Base-by-base conservation (phyloP, 2,888 invertebrate species). In the Dolichopus griseipennis region DNA sequence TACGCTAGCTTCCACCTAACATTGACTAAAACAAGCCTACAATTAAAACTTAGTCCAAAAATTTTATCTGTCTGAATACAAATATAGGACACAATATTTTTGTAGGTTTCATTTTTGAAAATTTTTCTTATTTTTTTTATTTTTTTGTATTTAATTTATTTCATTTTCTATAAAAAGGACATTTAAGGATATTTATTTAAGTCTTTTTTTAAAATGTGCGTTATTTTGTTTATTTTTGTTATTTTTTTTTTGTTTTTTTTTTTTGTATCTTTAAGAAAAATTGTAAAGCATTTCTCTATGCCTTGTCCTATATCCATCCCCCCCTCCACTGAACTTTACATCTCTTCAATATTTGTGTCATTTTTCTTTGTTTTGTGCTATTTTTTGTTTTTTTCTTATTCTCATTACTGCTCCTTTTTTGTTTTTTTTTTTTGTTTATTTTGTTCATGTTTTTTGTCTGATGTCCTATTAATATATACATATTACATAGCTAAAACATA, bases 121-220 rank as follows among this genome's bases (percentile, higher is more conserved):
- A 37, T 37, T 37, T 37, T 8, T 37, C 37, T 37, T 37, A 12
- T 37, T 37, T 12, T 37, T 37, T 37, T 37, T 2, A 10, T 12
- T 8, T 37, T 37, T 37, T 34, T 34, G 34, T 10, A 37, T 37
- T n/a, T 52, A 52, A 52, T 52, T 52, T 52, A 52, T 52, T 52
- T 52, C 52, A 52, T 52, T 52, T 52, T 52, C 52, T 52, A 52
- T 52, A 52, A 52, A 52, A 52, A 52, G 52, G 52, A 52, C 52
- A 52, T 52, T 52, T 52, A 52, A 52, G 52, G 52, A 52, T 52
- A 52, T 52, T 52, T 15, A 52, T 52, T 52, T 52, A 52, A 52
- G 52, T 52, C 18, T 52, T 52, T 52, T 41, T 52, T 52, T 52
- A 15, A 52, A 52, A 52, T 52, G 52, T 52, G 15, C 52, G 52